Conservation (phyloP, 2,113 vertebrate species). For the Solenodon paradoxus region DNA sequence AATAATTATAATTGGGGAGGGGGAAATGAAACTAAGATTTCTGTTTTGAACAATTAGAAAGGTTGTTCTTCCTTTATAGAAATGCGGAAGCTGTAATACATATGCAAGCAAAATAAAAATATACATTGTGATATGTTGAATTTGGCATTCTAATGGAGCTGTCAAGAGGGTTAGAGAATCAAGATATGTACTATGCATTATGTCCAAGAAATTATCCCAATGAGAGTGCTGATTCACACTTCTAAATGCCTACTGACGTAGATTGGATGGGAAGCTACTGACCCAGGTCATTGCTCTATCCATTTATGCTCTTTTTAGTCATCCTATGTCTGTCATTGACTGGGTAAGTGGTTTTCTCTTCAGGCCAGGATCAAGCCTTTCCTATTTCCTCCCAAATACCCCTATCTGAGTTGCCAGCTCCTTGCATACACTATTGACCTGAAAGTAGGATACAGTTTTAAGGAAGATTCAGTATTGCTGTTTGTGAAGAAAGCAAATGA, state of each 20-base stretch:
- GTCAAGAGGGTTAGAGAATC: not conserved
- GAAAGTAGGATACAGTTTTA: not conserved
- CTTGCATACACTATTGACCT: not conserved
- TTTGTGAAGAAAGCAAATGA: not conserved
- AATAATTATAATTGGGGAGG: not conserved
- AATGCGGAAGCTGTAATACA: not conserved
- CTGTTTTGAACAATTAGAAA: not conserved
- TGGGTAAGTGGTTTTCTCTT: not conserved
- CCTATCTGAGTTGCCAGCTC: not conserved
- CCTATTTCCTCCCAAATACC: not conserved
- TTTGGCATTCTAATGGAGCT: not conserved
- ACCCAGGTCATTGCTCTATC: not conserved
- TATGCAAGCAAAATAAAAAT: not conserved
- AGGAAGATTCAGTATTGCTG: not conserved
- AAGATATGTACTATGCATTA: not conserved
- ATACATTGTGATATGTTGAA: not conserved
- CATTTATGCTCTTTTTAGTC: not conserved
- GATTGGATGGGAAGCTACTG: no score
- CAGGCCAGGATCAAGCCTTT: not conserved
- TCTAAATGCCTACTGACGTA: not conserved
- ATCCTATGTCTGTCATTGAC: not conserved
- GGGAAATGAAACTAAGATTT: not conserved
- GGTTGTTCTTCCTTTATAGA: not conserved
- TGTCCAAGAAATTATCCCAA: not conserved
- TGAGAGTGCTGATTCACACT: not conserved